A percentile compares a stretch with the other conserved stretches of the same genome.
Evolutionary conservation across 2,113 vertebrate genomes (phyloP).

Genomic region (Laterallus jamaicensis): DNA sequence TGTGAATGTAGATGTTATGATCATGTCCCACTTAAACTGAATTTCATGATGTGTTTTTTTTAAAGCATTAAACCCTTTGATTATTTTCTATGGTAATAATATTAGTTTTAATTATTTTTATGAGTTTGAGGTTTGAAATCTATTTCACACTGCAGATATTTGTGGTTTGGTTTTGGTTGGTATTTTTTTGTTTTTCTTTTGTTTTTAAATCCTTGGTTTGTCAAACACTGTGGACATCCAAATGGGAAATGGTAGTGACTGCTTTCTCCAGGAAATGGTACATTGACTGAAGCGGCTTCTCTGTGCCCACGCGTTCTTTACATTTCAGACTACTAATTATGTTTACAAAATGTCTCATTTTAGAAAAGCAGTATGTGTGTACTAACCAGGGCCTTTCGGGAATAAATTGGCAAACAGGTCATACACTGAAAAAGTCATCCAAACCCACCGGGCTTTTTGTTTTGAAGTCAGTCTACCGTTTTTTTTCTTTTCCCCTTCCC

Average conservation of each 20-base stretch:
- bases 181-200: not conserved
- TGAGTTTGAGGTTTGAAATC: not conserved
- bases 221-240: conserved; percentile 33
- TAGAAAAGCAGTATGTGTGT: conserved; percentile 77
- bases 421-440: conserved; percentile 85
- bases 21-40: not conserved
- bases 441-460: conserved; percentile 82
- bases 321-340: conserved; percentile 89
- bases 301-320: conserved; percentile 66
- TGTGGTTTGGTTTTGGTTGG: not conserved
- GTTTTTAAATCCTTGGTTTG: not conserved
- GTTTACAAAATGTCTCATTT: conserved; percentile 90
- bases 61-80: conserved; percentile 2
- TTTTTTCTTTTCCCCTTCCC: conserved; percentile 70
- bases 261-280: conserved; percentile 46
- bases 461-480: conserved; percentile 70
- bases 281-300: conserved; percentile 42
- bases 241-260: conserved; percentile 25
- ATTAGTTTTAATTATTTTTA: not conserved
- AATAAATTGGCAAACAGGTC: conserved; percentile 90
- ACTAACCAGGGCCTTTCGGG: conserved; percentile 75
- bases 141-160: not conserved
- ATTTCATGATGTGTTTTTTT: not conserved
- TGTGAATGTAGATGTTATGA: not conserved
- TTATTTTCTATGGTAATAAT: not conserved